phyloP scores from a whole-genome alignment of 2,888 invertebrate genomes.

The Drosophila anceps region DNA sequence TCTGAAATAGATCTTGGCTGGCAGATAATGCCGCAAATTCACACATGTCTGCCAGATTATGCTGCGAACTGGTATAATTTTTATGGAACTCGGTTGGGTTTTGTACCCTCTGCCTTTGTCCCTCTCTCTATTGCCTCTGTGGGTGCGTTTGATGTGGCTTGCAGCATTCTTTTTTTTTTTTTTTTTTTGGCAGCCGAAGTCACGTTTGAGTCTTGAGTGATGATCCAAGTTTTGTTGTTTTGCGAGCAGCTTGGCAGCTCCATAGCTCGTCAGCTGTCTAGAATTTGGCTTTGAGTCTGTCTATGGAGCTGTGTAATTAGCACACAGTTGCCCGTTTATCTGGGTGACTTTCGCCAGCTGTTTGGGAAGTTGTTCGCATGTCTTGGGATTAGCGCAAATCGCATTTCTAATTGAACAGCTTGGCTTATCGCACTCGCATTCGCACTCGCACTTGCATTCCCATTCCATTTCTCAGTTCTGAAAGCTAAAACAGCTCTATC shows the following conservation, averaged over 20 bases:
- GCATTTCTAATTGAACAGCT: conserved; percentile 74
- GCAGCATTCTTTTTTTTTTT: conserved; percentile 48
- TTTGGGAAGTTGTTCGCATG: conserved; percentile 56
- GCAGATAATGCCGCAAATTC: conserved; percentile 70
- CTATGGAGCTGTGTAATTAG: conserved; percentile 5
- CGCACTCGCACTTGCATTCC: conserved; percentile 18
- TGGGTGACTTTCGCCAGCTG: conserved; percentile 49
- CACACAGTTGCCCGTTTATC: conserved; percentile 25
- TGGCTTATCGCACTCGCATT: conserved; percentile 60
- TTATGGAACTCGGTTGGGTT: conserved; percentile 47
- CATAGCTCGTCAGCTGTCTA: conserved; percentile 12
- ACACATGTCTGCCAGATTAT: conserved; percentile 78
- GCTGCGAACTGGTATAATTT: conserved; percentile 72
- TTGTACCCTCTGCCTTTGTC: neutral
- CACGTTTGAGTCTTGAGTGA: conserved; percentile 53
- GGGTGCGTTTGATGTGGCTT: conserved; percentile 62
- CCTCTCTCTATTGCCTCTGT: conserved; percentile 28
- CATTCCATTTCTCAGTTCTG: conserved; percentile 16
- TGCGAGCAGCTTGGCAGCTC: conserved; percentile 21
- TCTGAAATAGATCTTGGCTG: conserved; percentile 57
- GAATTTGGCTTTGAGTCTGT: conserved; percentile 24
- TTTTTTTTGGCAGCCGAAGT: conserved; percentile 66
- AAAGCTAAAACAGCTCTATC: conserved; percentile 53
- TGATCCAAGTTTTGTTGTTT: conserved; percentile 26
- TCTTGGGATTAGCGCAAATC: conserved; percentile 67